Evolutionary conservation across 2,888 invertebrate genomes (phyloP).

Genomic region (Panopea generosa): DNA sequence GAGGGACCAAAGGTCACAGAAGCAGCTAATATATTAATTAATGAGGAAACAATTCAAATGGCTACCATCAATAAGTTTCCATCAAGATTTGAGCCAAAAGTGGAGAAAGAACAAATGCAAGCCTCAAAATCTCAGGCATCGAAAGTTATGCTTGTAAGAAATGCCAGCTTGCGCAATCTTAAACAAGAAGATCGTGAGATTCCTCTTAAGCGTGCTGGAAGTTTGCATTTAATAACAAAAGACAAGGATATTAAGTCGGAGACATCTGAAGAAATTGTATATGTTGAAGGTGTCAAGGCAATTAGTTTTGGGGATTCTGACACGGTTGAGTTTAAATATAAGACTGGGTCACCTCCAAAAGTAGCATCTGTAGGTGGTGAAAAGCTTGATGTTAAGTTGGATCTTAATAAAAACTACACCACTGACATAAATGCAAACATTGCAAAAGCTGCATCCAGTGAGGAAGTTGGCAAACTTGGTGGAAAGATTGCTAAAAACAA

Average conservation of each 20-base stretch:
- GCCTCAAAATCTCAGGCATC: constrained; percentile 54
- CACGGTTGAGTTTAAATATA: not conserved
- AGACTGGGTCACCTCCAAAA: not conserved
- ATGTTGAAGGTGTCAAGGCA: not conserved
- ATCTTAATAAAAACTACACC: constrained; percentile 10
- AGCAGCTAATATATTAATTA: not conserved
- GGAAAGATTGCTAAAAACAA: not conserved
- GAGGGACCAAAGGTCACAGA: too few relatives aligned
- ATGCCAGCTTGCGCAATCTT: constrained; percentile 39
- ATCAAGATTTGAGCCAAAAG: constrained; percentile 41
- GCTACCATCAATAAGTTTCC: constrained; percentile 28
- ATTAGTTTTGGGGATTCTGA: not conserved
- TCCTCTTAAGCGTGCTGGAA: constrained; percentile 55
- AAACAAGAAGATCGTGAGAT: constrained; percentile 13
- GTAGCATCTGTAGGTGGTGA: not conserved
- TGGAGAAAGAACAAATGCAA: constrained; percentile 31
- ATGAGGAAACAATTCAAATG: constrained; percentile 26
- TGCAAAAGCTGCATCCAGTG: constrained; percentile 4
- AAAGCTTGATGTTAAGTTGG: not conserved
- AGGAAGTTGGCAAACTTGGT: not conserved
- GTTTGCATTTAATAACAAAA: constrained; percentile 38
- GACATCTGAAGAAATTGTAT: constrained; percentile 3
- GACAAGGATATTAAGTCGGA: not conserved
- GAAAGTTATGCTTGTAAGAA: constrained; percentile 55
- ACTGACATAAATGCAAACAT: constrained; percentile 24